A percentile compares a stretch with the other conserved stretches of the same genome.
Evolutionary conservation across 1,140 invertebrate species (phyloP).

Genomic region (Caenorhabditis briggsae): DNA sequence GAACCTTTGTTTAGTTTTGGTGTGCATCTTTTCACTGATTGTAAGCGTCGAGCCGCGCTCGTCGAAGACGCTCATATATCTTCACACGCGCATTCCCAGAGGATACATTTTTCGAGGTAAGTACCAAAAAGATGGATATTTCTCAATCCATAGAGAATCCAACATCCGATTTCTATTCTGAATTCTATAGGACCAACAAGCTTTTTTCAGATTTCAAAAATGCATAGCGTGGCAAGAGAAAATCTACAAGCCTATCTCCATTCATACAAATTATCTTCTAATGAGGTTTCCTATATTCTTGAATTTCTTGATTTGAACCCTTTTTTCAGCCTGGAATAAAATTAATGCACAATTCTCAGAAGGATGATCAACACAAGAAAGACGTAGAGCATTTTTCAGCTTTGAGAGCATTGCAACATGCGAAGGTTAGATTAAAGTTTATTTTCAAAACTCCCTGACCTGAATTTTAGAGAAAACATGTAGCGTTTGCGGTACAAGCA

Average conservation of each 20-base stretch:
- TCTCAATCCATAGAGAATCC: constrained; percentile 47
- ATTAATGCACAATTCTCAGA: constrained; percentile 30
- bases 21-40: constrained; percentile 41
- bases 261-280: constrained; percentile 54
- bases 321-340: constrained; percentile 42
- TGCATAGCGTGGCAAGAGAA: constrained; percentile 60
- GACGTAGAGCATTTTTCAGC: constrained; percentile 18
- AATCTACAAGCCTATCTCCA: constrained; percentile 60
- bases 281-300: constrained; percentile 4
- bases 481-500: constrained; percentile 66
- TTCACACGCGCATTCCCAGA: constrained; percentile 33
- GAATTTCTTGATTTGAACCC: background rate
- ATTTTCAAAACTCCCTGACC: background rate
- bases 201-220: constrained; percentile 27
- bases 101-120: constrained; percentile 50
- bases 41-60: background rate
- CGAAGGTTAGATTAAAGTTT: background rate
- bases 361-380: constrained; percentile 31
- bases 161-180: constrained; percentile 4
- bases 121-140: constrained; percentile 56
- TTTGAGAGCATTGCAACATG: constrained; percentile 1
- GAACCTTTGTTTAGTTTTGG: constrained; percentile 31
- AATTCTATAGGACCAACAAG: background rate
- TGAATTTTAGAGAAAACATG: constrained; percentile 55
- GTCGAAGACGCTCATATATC: constrained; percentile 10